Conservation (phyloP, 92 coral and sea anemone genomes). For the Umimayanthus chanpuru region DNA sequence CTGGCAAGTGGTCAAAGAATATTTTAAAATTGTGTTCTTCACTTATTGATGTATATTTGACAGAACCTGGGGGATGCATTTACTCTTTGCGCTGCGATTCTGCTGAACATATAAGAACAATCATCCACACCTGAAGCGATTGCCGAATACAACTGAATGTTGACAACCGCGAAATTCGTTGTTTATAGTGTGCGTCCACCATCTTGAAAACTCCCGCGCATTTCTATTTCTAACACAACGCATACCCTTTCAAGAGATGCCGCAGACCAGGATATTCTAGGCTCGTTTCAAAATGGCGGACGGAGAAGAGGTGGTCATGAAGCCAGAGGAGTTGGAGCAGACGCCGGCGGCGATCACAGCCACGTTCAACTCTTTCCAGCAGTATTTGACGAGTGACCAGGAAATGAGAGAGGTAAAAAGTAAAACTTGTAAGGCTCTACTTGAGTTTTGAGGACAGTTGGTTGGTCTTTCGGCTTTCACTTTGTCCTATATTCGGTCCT, state of each 20-base stretch:
- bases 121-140: not conserved
- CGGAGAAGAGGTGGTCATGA: not conserved
- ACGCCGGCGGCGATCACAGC: slow-evolving; percentile 47
- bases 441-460: not conserved
- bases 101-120: not conserved
- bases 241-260: slow-evolving; percentile 32
- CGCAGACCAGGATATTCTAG: slow-evolving; percentile 24
- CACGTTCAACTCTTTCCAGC: slow-evolving; percentile 79
- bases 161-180: not conserved
- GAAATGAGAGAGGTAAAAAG: slow-evolving; percentile 87
- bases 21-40: not conserved
- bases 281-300: slow-evolving; percentile 66
- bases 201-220: slow-evolving; percentile 69
- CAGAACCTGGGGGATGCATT: not conserved
- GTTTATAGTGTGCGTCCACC: slow-evolving; percentile 27
- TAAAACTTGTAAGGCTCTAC: not conserved
- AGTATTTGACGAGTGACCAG: slow-evolving; percentile 79
- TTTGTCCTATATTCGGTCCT: not conserved
- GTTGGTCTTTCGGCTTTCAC: not conserved
- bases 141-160: not conserved
- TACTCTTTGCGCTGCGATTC: not conserved
- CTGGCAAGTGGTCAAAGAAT: too few relatives aligned
- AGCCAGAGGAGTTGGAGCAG: not conserved
- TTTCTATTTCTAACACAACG: not conserved
- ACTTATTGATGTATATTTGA: not conserved